Conservation (phyloP, 2,888 invertebrate genomes). For the Trachelus stipa region DNA sequence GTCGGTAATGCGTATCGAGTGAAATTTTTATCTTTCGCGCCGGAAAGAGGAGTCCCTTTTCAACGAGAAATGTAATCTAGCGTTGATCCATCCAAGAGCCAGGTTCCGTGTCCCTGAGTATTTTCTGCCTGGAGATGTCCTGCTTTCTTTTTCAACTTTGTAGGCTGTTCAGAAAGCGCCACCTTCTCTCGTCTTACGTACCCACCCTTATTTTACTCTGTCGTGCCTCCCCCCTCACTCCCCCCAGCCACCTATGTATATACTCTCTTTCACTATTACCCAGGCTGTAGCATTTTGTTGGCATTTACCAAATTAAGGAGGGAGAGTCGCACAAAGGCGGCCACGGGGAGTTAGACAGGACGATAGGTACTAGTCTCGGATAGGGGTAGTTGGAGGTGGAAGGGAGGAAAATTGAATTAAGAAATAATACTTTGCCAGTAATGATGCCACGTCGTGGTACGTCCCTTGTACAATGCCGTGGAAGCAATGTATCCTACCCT, state of each 20-base stretch:
- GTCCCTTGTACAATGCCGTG: background rate
- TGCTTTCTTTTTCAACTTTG: constrained; percentile 40
- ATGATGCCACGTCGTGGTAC: constrained; percentile 43
- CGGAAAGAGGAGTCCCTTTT: constrained; percentile 19
- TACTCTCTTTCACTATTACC: constrained; percentile 28
- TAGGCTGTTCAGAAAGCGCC: constrained; percentile 27
- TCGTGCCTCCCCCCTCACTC: no score
- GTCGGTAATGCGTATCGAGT: constrained; percentile 16
- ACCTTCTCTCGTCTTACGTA: constrained; percentile 31
- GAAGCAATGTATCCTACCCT: background rate
- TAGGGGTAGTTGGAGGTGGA: background rate
- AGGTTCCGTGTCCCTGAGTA: constrained; percentile 21
- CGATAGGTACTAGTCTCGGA: constrained; percentile 4
- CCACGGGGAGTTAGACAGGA: constrained; percentile 18
- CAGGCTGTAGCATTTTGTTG: constrained; percentile 55
- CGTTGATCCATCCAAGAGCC: constrained; percentile 21
- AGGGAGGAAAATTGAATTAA: constrained; percentile 46
- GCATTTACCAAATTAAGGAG: constrained; percentile 62
- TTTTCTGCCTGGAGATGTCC: constrained; percentile 67
- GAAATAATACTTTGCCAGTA: constrained; percentile 56
- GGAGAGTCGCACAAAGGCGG: constrained; percentile 28
- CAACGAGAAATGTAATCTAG: constrained; percentile 25
- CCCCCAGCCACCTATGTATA: no score
- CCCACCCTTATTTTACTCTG: background rate
- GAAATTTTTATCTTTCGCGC: constrained; percentile 32